Base-by-base conservation (phyloP, 1,140 invertebrate species). In the Oryzaephilus surinamensis region DNA sequence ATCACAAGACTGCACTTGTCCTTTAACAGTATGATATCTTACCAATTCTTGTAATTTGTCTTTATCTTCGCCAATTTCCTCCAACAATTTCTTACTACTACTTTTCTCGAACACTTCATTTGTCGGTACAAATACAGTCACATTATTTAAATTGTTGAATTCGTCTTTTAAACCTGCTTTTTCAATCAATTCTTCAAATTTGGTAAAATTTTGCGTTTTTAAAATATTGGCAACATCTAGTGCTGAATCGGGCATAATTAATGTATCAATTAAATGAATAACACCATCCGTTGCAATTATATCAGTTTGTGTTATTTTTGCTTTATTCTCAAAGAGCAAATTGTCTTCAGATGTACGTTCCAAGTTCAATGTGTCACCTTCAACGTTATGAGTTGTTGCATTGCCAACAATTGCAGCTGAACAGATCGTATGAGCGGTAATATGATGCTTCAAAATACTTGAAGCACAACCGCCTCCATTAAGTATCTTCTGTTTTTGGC, bases 281-380 rank as follows among this genome's bases (percentile, higher is more conserved):
- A 82, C 72, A 13, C 81, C 81, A 55, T 83, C 81, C 3, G 69
- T 74, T 5, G 74, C 78, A 53, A 71, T 62, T n/a, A 70, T 62
- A 40, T 71, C 68, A 1, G 55, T 46, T 18, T 69, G 59, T 5
- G 61, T 40, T 18, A 71, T 59, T 48, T 64, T 63, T 2, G 66
- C 64, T 36, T 58, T 56, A 13, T 55, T 58, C 37, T 71, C 68
- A 14, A 70, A 60, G n/a, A 58, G 53, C 8, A 71, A 52, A 16
- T 58, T 62, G 24, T 69, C 62, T 14, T 70, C 62, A 17, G 38
- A 50, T 29, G 64, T 70, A 18, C 66, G 57, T 47, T 72, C 70
- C 17, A 81, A 52, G 12, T 66, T 60, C 8, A 81, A 45, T 2
- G 62, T 47, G 13, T 69, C 62, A 6, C 67, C 65, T 7, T 76